Evolutionary conservation across 2,113 vertebrate genomes (phyloP), one percentile per base, ranked within the genome.

Genomic region (Tautogolabrus adspersus): DNA sequence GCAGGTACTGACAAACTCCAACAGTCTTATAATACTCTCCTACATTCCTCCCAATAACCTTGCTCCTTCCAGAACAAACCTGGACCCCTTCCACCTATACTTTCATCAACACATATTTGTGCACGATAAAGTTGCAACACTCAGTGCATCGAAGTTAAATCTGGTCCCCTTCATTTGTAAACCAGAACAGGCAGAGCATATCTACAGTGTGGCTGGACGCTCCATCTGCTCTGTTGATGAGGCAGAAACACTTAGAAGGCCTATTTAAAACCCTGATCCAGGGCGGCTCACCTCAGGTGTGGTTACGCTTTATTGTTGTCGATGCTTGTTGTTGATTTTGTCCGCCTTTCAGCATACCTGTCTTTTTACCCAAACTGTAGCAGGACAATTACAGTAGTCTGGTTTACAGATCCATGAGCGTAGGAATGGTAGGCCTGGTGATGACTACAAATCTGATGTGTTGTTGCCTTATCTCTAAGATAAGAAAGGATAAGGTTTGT

Each of bases 231-330:
- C 49, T 77, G 65, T 7, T 47, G 63, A 83, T 72, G 81, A 75
- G 77, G 59, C 54, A 34, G 80, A 87, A 84, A 87, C 66, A 52
- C 49, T 79, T 72, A 58, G 6, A 73, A 40, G 46, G 61, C 23
- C 46, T 11, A 11, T 22, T 55, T 13, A 22, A 47, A 55, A 55
- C 61, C 23, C 19, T 63, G 9, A 42, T n/a, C 10, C 22, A 30
- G n/a, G 23, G 34, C n/a, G 18, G 66, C 54, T 74, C 52, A 72
- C 34, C 34, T 58, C 26, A 61, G 13, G 47, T 23, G 13, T 22
- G 21, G 19, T n/a, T 52, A 18, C 0, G 9, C 61, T 7, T 30
- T 22, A 38, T 10, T 57, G 23, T 23, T 52, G 8, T 47, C 26
- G 9, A 10, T 19, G 19, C 10, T 18, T 13, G 5, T 13, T 34